phyloP scores from a whole-genome alignment of 2,113 vertebrate genomes.

The Megaptera novaeangliae region DNA sequence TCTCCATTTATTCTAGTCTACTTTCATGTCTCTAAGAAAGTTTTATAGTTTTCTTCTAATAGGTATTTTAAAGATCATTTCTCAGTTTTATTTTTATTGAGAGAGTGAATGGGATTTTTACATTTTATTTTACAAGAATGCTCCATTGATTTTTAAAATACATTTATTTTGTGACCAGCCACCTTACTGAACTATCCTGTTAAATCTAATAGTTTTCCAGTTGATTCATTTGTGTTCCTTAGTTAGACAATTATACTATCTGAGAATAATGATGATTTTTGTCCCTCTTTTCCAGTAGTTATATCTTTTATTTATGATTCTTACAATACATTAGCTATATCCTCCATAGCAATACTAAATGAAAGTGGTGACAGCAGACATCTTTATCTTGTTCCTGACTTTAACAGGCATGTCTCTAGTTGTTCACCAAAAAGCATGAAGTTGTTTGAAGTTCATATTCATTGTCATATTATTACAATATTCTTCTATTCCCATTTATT shows the following conservation, averaged over 20 bases:
- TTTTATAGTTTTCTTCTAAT: constrained; percentile 55
- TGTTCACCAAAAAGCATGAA: background rate
- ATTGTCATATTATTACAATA: background rate
- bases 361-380: background rate
- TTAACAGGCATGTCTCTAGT: background rate
- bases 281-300: background rate
- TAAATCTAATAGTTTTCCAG: constrained; percentile 35
- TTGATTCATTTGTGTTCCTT: constrained; percentile 52
- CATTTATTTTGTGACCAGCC: constrained; percentile 53
- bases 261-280: constrained; percentile 22
- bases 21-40: constrained; percentile 11
- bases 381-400: background rate
- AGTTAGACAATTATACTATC: constrained; percentile 24
- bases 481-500: background rate
- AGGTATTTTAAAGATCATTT: constrained; percentile 34
- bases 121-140: constrained; percentile 49
- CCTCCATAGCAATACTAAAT: background rate
- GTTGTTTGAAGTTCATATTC: background rate
- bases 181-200: constrained; percentile 12
- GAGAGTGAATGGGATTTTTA: constrained; percentile 29
- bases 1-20: constrained; percentile 40
- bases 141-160: constrained; percentile 34
- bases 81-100: constrained; percentile 47
- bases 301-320: constrained; percentile 48
- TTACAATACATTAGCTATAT: background rate